Base-by-base conservation (phyloP, 2,888 invertebrate genomes). In the Spialia ferax region DNA sequence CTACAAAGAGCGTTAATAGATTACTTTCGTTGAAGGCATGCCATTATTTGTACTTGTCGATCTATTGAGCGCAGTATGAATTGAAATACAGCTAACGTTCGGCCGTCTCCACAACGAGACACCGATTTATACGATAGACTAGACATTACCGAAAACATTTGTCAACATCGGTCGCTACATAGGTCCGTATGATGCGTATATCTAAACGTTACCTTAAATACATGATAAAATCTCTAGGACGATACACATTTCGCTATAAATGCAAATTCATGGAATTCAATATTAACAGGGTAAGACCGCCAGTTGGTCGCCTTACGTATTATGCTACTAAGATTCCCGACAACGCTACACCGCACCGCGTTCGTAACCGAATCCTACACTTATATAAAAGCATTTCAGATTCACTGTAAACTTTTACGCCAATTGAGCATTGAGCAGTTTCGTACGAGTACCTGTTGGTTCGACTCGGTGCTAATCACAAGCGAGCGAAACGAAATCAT, bases 191-290 rank as follows among this genome's bases (percentile, higher is more conserved):
- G 83, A 87, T 84, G 83, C 80, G 81, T 84, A 78, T 83, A 84
- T 84, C 88, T 91, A 87, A 71, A 87, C 78, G 83, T 80, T 88
- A 89, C 85, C 90, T 91, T 90, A 92, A 89, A 88, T 87, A 89
- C 85, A 88, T 87, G 88, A 89, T 90, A 89, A 89, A 91, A 91
- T 91, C 91, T 93, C 90, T 92, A 93, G 89, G 88, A 92, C 91
- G 87, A 91, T 88, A 92, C 85, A 89, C 90, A 90, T 90, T 91
- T 92, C 89, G 88, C 87, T 91, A 91, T 91, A 93, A 93, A 93
- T 93, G 93, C 93, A 93, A 93, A 93, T 93, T 93, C 93, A 93
- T 91, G 93, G 93, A 93, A 93, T 93, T 93, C 92, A 93, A 91
- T 87, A 90, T 87, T 82, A 87, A 82, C n/a, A 76, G 79, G 79